A percentile compares a stretch with the other conserved stretches of the same genome.
These are phyloP conservation scores for Macrophya alboannulata DNA, from an alignment of 2,888 invertebrate genomes.

Conservation along the genomic window DNA sequence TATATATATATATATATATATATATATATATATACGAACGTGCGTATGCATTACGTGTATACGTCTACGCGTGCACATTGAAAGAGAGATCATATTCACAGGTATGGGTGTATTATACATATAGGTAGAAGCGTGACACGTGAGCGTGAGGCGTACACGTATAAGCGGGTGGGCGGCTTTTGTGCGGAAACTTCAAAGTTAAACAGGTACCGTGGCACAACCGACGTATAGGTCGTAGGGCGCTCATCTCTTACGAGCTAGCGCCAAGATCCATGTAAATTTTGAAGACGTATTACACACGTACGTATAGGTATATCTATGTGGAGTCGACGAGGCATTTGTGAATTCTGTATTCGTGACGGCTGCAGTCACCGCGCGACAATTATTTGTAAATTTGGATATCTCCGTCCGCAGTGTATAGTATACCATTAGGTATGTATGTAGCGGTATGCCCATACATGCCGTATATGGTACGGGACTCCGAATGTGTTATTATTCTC, in stretches of 20 bases:
- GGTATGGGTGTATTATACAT: neutral
- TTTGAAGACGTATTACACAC: neutral
- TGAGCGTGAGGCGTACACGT: neutral
- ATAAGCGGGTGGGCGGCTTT: slow-evolving; percentile 75
- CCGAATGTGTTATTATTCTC: too few relatives aligned
- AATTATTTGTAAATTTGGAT: neutral
- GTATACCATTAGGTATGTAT: neutral
- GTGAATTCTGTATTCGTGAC: slow-evolving; percentile 11
- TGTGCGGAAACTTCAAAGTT: slow-evolving; percentile 76
- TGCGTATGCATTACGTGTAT: too few relatives aligned
- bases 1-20: too few relatives aligned
- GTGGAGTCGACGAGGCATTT: neutral
- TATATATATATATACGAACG: too few relatives aligned
- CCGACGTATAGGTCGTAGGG: slow-evolving; percentile 16
- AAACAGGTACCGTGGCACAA: slow-evolving; percentile 61
- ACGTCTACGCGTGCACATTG: too few relatives aligned
- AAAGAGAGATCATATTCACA: neutral
- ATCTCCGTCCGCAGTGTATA: neutral
- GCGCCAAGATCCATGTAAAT: slow-evolving; percentile 20
- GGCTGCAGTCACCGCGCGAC: neutral
- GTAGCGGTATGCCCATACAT: neutral
- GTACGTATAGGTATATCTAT: neutral
- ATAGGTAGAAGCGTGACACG: slow-evolving; percentile 1
- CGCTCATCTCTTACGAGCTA: slow-evolving; percentile 43
- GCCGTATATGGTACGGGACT: too few relatives aligned